Conservation (phyloP, 2,113 vertebrate species). For the Chionis minor region DNA sequence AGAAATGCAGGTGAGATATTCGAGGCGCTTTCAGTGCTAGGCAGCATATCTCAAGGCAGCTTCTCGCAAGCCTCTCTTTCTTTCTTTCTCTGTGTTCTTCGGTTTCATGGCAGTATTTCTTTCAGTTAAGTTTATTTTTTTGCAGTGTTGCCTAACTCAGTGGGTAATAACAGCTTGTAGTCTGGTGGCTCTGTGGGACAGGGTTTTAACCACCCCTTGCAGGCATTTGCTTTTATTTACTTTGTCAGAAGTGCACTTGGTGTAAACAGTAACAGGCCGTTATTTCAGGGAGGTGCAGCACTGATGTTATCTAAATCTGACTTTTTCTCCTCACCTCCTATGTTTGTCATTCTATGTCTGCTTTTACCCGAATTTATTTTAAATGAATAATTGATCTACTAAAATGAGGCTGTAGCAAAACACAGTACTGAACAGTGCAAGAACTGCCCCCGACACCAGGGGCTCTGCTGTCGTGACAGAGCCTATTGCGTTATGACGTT, state of each 20-base stretch:
- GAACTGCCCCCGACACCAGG: no score
- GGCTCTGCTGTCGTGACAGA: not conserved
- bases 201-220: not conserved
- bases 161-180: not conserved
- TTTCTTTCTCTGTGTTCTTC: not conserved
- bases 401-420: not conserved
- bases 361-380: not conserved
- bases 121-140: not conserved
- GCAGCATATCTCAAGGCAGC: not conserved
- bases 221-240: not conserved
- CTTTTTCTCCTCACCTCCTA: not conserved
- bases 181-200: not conserved
- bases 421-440: accelerated
- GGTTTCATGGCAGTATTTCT: not conserved
- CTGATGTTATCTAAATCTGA: not conserved
- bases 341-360: not conserved
- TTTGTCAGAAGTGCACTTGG: not conserved
- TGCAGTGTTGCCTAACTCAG: not conserved
- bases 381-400: not conserved
- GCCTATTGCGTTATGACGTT: accelerated
- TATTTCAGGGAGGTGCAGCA: not conserved
- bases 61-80: not conserved
- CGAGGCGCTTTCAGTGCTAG: not conserved
- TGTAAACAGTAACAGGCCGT: not conserved
- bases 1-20: accelerated